Evolutionary conservation across 2,113 vertebrate genomes (phyloP), one percentile per base, ranked within the genome.

Genomic region (Leucopsar rothschildi): DNA sequence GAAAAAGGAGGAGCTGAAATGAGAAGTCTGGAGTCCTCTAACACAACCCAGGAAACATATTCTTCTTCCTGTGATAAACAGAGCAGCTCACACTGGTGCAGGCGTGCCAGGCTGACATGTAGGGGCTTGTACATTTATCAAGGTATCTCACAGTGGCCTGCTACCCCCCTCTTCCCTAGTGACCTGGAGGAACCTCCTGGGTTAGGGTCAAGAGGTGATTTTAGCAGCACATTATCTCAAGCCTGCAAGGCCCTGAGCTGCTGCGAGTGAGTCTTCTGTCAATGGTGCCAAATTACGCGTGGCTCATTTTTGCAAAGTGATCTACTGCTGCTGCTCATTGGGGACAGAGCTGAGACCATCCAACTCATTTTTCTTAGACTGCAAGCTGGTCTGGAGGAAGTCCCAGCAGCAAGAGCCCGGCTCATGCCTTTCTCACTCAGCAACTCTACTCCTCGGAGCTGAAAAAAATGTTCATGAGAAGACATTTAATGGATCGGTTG

Each of bases 221-320:
- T 95, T 94, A 94, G 94, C 90, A 82, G 94, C 95, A 73, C 86
- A 73, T 96, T 94, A 73, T 94, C 88, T 92, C 96, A 90, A 96
- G 95, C 94, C 75, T 76, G 86, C 94, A 93, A 96, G 94, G 94
- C 92, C 77, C 70, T 0, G 5, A 72, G 95, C 96, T 94, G 90
- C 89, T 93, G 79, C 79, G 6, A 94, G 92, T 86, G 86, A 95
- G 91, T 93, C 92, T 75, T 84, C 96, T 95, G 96, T 96, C 97
- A 91, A 42, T 91, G 91, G 91, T 97, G 96, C 96, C 97, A 97
- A 97, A 97, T 97, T 96, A 97, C 56, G 93, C 93, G 29, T 95
- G 95, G 94, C 97, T 96, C 44, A 88, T 96, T 96, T 97, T 93
- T 96, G 95, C 75, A 73, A 96, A 88, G 95, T 96, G 97, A 97